Conservation (phyloP, 2,888 invertebrate genomes). For the Cataglyphis livida region DNA sequence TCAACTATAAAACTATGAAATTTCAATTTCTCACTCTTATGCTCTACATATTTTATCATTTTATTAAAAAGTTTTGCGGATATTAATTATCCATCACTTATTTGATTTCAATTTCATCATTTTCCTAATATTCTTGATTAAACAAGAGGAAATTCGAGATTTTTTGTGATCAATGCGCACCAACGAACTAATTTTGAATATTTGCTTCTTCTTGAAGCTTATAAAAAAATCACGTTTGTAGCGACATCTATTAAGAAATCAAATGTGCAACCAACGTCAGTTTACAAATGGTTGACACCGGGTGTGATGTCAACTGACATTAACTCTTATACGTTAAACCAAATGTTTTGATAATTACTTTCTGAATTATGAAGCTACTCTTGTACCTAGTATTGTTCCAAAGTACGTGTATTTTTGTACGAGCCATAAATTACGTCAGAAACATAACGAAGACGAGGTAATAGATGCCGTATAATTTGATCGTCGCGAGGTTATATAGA, state of each 20-base stretch:
- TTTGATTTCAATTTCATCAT: neutral
- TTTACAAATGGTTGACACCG: constrained; percentile 74
- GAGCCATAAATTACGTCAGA: constrained; percentile 66
- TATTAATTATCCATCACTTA: neutral
- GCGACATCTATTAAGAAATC: neutral
- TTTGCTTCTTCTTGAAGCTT: neutral
- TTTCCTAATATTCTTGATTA: neutral
- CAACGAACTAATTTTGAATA: constrained; percentile 6
- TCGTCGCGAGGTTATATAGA: constrained; percentile 40
- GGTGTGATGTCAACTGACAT: constrained; percentile 76
- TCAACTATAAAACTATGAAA: neutral
- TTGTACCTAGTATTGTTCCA: constrained; percentile 80
- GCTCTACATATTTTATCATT: neutral
- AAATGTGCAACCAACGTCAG: constrained; percentile 44
- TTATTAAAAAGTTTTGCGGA: neutral
- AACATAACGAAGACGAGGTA: constrained; percentile 71
- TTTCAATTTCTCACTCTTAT: neutral
- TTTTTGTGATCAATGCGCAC: too few species aligned
- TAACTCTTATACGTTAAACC: constrained; percentile 64
- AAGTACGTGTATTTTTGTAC: constrained; percentile 80
- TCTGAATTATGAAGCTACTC: constrained; percentile 81
- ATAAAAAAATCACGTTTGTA: neutral
- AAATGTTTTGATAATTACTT: constrained; percentile 78
- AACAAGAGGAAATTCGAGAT: neutral
- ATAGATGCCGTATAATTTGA: constrained; percentile 46